phyloP scores from a whole-genome alignment of 1,140 invertebrate species.

The Zaprionus taronus region DNA sequence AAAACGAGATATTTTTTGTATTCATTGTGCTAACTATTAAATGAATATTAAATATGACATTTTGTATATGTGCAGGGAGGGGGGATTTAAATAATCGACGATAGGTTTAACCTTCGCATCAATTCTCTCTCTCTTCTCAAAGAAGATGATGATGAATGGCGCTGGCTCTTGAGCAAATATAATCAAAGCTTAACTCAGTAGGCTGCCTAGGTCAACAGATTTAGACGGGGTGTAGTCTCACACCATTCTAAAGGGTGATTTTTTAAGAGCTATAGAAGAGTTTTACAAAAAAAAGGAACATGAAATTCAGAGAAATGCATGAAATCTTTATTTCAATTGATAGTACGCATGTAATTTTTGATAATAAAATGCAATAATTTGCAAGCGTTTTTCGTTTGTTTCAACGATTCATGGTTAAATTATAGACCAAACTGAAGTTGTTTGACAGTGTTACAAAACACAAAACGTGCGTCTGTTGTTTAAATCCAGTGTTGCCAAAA shows the following conservation, averaged over 20 bases:
- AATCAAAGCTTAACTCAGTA: neutral
- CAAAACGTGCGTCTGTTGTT: no score
- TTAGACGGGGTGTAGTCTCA: neutral
- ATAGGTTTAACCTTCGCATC: neutral
- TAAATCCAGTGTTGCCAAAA: no score
- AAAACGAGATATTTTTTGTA: conserved; percentile 21
- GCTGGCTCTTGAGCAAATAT: neutral
- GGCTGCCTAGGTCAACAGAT: conserved; percentile 2
- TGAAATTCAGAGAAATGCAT: no score
- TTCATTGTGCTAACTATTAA: conserved; percentile 18
- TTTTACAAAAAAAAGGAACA: no score
- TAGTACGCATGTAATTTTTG: no score
- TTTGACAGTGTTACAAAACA: no score
- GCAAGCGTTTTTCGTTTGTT: no score
- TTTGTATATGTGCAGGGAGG: neutral
- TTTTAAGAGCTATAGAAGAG: no score
- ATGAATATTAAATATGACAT: conserved; percentile 30
- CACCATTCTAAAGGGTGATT: neutral
- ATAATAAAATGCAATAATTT: no score
- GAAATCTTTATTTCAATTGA: no score
- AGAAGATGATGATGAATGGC: conserved; percentile 3
- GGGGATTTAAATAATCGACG: neutral
- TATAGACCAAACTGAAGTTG: no score
- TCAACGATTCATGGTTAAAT: no score
- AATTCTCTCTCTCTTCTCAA: neutral